Percentiles rank a stretch among this genome's conserved stretches.
Conservation (phyloP, 92 coral and sea anemone genomes). For the Phenganax subtilis region DNA sequence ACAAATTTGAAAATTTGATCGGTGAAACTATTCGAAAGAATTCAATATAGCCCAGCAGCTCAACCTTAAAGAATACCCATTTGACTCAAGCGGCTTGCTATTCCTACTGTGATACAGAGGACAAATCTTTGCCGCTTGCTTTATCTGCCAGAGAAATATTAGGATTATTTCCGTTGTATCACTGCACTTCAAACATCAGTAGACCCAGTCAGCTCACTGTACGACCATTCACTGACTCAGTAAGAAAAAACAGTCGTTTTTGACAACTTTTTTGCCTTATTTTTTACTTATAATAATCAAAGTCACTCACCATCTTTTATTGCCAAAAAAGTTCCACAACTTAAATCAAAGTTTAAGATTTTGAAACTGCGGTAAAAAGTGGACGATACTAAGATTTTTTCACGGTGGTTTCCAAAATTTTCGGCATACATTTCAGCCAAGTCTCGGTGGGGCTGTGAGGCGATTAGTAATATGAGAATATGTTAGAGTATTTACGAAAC, state of each 20-base stretch:
- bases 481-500: neutral
- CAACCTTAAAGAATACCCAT: neutral
- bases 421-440: neutral
- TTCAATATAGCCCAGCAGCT: neutral
- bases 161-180: constrained; percentile 18
- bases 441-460: constrained; percentile 17
- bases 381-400: neutral
- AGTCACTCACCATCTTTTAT: neutral
- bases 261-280: neutral
- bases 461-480: constrained; percentile 29
- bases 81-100: neutral
- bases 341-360: neutral
- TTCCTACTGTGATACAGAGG: constrained; percentile 20
- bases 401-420: neutral
- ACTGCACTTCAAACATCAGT: constrained; percentile 1
- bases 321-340: neutral
- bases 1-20: too few species aligned
- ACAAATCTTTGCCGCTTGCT: constrained; percentile 16
- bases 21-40: neutral
- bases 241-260: neutral
- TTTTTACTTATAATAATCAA: neutral
- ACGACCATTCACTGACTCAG: constrained; percentile 29
- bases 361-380: neutral
- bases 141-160: neutral
- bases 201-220: neutral